Conservation (phyloP, 37 sponge, comb jelly and placozoan species). For the Diacarnus erythraeanus region DNA sequence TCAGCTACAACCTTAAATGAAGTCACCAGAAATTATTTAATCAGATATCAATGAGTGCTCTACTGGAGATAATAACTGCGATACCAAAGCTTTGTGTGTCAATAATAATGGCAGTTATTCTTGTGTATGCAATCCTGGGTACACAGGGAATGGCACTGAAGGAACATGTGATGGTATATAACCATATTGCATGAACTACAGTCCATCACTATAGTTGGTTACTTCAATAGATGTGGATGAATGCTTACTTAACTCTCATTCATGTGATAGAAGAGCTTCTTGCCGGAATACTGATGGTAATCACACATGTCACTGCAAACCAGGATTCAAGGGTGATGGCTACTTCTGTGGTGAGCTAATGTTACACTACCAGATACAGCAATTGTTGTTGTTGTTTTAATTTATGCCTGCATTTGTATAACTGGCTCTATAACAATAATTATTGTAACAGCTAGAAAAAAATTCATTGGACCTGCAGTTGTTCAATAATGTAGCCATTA, state of each 20-base stretch:
- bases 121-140: constrained; percentile 27
- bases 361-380: neutral
- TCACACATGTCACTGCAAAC: constrained; percentile 11
- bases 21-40: neutral
- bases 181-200: neutral
- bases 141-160: neutral
- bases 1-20: too few species aligned
- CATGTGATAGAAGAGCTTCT: neutral
- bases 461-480: too few species aligned
- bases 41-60: constrained; percentile 56
- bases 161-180: neutral
- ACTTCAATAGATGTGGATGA: neutral
- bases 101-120: constrained; percentile 20
- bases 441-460: too few species aligned
- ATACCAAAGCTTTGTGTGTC: constrained; percentile 10
- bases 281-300: constrained; percentile 28
- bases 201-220: neutral
- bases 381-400: too few species aligned
- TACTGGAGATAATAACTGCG: neutral
- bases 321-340: constrained; percentile 24
- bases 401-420: too few species aligned
- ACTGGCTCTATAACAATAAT: too few species aligned
- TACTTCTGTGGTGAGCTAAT: neutral
- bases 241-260: neutral
- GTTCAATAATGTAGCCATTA: too few species aligned